Conservation (phyloP, 2,888 invertebrate genomes). For the Nomada hirtipes region DNA sequence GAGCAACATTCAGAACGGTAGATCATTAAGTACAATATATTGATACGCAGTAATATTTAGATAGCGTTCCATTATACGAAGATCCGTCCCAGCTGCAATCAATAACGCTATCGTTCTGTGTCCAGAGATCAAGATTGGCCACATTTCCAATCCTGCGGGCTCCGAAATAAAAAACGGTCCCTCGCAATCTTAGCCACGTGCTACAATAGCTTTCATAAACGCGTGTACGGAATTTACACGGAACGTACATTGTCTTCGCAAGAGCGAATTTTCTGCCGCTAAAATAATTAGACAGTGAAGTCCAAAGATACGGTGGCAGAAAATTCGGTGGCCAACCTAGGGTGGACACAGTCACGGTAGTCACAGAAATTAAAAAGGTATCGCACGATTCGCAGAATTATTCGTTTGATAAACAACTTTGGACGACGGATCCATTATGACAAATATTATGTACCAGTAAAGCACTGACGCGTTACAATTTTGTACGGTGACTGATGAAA, state of each 20-base stretch:
- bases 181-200: background rate
- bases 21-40: constrained; percentile 44
- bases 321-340: background rate
- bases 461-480: too few species aligned
- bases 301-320: too few species aligned
- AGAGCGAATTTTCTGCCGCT: too few species aligned
- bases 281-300: too few species aligned
- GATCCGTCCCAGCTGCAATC: constrained; percentile 46
- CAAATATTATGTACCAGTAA: too few species aligned
- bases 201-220: background rate
- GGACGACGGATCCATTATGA: too few species aligned
- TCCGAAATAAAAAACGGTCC: background rate
- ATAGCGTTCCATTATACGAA: constrained; percentile 36
- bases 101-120: background rate
- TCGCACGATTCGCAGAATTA: too few species aligned
- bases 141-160: background rate
- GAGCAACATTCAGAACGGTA: constrained; percentile 45
- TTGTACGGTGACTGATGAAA: too few species aligned
- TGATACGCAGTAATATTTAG: constrained; percentile 43
- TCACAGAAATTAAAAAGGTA: too few species aligned
- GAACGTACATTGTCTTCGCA: background rate
- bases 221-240: background rate
- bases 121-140: background rate
- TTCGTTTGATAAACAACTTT: too few species aligned
- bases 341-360: background rate